Evolutionary conservation across 2,797 vertebrate species (phyloP).

Genomic region (Urophycis tenuis): DNA sequence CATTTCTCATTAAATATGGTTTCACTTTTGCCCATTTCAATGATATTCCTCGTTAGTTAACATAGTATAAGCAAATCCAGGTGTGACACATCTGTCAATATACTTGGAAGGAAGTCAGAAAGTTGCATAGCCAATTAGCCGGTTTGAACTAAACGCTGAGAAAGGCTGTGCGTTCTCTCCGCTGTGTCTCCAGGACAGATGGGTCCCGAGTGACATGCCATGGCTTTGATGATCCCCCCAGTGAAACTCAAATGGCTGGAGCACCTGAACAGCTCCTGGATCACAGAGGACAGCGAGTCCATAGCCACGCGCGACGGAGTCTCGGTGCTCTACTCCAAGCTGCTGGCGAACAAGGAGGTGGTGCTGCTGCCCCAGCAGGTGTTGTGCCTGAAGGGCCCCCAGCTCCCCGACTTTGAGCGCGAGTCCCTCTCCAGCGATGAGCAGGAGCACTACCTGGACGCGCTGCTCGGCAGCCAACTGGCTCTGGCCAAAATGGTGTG

Average conservation of each 20-base stretch:
- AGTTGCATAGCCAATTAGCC: neutral
- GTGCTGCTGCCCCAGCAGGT: slow-evolving; percentile 94
- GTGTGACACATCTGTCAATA: neutral
- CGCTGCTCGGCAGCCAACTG: slow-evolving; percentile 93
- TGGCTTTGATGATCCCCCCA: slow-evolving; percentile 94
- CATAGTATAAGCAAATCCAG: neutral
- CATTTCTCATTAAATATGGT: too few species aligned
- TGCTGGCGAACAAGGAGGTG: slow-evolving; percentile 94
- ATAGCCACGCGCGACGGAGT: slow-evolving; percentile 95
- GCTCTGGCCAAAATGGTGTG: slow-evolving; percentile 97
- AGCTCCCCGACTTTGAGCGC: slow-evolving; percentile 96
- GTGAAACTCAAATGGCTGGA: slow-evolving; percentile 99
- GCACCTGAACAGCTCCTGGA: slow-evolving; percentile 98
- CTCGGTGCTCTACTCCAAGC: slow-evolving; percentile 84
- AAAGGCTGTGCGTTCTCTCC: neutral
- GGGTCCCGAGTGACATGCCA: slow-evolving; percentile 81
- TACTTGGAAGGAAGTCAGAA: neutral
- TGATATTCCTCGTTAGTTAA: neutral
- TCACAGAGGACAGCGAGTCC: slow-evolving; percentile 97
- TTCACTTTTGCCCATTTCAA: too few species aligned
- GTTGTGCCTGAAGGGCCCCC: slow-evolving; percentile 94
- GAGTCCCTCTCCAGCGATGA: slow-evolving; percentile 96
- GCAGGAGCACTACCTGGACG: slow-evolving; percentile 97
- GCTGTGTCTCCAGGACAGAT: slow-evolving; percentile 69
- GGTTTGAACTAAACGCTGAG: neutral